Conservation (phyloP, 1,140 invertebrate genomes). For the Procambarus clarkii region DNA sequence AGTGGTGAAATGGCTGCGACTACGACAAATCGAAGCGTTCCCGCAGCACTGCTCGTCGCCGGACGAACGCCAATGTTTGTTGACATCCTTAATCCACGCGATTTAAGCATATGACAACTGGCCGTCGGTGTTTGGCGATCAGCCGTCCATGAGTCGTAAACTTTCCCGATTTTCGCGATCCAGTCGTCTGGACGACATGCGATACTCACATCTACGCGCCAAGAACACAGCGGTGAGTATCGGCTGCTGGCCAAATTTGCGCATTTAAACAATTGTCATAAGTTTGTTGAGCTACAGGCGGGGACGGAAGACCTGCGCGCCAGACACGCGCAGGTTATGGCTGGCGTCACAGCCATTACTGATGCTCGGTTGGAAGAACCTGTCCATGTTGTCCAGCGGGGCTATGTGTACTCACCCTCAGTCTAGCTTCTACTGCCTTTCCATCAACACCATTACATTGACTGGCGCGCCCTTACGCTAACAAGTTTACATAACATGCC, state of each 20-base stretch:
- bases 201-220: background rate
- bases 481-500: too few relatives aligned
- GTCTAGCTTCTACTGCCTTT: too few relatives aligned
- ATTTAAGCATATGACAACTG: background rate
- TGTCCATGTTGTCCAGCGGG: background rate
- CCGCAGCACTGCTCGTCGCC: too few relatives aligned
- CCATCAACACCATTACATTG: too few relatives aligned
- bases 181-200: background rate
- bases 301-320: too few relatives aligned
- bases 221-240: background rate
- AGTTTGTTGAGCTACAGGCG: background rate
- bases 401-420: background rate
- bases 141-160: background rate
- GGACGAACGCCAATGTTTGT: background rate
- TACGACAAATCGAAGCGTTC: background rate
- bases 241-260: background rate
- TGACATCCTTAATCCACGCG: background rate
- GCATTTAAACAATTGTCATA: background rate
- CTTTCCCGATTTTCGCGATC: background rate
- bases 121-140: constrained; percentile 1
- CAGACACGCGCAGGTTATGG: background rate
- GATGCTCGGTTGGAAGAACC: background rate
- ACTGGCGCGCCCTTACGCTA: too few relatives aligned
- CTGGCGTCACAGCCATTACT: background rate
- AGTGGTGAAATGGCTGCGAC: background rate